These are phyloP conservation scores for Ichneumon xanthorius DNA, from an alignment of 2,888 invertebrate genomes.

Conservation along the genomic window DNA sequence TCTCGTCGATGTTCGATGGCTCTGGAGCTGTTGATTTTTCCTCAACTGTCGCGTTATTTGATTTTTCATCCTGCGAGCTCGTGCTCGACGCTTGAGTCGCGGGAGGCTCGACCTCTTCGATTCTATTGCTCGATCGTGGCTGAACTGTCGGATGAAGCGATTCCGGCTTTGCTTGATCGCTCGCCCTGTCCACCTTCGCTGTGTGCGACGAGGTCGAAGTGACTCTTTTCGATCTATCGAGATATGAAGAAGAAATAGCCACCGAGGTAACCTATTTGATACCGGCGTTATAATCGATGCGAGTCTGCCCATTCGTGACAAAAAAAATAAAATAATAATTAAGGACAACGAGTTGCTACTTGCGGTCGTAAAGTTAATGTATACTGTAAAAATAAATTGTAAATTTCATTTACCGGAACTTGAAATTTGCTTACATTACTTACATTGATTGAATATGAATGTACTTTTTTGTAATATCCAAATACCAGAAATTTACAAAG, in stretches of 20 bases:
- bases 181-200: slow-evolving; percentile 21
- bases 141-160: slow-evolving; percentile 27
- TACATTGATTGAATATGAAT: no score
- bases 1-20: slow-evolving; percentile 23
- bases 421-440: no score
- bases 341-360: background rate
- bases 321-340: background rate
- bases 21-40: slow-evolving; percentile 45
- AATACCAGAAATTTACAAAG: no score
- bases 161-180: slow-evolving; percentile 33
- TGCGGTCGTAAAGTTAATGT: background rate
- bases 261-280: background rate
- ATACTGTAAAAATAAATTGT: no score
- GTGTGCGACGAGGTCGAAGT: slow-evolving; percentile 51
- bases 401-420: no score
- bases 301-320: background rate
- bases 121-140: slow-evolving; percentile 5
- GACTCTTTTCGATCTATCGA: slow-evolving; percentile 54
- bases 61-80: slow-evolving; percentile 8
- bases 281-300: background rate
- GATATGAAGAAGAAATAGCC: slow-evolving; percentile 15
- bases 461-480: no score
- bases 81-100: slow-evolving; percentile 34
- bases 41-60: slow-evolving; percentile 1
- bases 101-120: slow-evolving; percentile 8